Conservation (phyloP, 1,140 invertebrate species). For the Drosophila nigromelanica region DNA sequence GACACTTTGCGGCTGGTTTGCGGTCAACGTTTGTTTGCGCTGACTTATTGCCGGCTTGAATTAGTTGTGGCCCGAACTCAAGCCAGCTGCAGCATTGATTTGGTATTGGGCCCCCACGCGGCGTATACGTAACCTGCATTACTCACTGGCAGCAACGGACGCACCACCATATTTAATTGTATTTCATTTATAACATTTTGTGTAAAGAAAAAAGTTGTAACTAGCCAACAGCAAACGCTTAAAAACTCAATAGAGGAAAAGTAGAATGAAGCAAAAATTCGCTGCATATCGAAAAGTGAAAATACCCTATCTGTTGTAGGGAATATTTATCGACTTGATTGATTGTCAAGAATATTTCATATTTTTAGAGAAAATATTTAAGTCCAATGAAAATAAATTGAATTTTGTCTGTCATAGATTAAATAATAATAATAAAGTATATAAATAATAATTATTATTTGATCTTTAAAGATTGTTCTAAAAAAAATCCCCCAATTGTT, state of each 20-base stretch:
- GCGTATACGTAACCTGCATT: constrained; percentile 78
- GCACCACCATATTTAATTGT: constrained; percentile 70
- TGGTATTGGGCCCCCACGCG: constrained; percentile 33
- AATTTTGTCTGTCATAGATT: too few relatives aligned
- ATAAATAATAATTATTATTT: too few relatives aligned
- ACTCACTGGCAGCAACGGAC: constrained; percentile 14
- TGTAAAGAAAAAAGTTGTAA: constrained; percentile 20
- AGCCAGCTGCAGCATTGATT: constrained; percentile 52
- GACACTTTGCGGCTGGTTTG: constrained; percentile 71
- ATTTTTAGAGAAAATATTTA: too few relatives aligned
- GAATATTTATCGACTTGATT: too few relatives aligned
- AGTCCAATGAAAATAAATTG: too few relatives aligned
- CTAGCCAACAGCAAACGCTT: background rate
- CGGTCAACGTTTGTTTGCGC: constrained; percentile 69
- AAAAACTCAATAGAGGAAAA: background rate
- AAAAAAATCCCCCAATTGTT: too few relatives aligned
- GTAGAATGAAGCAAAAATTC: background rate
- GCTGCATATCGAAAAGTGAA: background rate
- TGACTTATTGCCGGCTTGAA: constrained; percentile 74
- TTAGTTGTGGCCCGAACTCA: constrained; percentile 58
- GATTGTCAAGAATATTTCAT: too few relatives aligned
- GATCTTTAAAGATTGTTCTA: too few relatives aligned
- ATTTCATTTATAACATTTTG: constrained; percentile 83
- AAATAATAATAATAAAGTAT: too few relatives aligned
- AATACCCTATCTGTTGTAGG: background rate